Conservation (phyloP, 1,140 invertebrate genomes). For the Mylabris phalerata region DNA sequence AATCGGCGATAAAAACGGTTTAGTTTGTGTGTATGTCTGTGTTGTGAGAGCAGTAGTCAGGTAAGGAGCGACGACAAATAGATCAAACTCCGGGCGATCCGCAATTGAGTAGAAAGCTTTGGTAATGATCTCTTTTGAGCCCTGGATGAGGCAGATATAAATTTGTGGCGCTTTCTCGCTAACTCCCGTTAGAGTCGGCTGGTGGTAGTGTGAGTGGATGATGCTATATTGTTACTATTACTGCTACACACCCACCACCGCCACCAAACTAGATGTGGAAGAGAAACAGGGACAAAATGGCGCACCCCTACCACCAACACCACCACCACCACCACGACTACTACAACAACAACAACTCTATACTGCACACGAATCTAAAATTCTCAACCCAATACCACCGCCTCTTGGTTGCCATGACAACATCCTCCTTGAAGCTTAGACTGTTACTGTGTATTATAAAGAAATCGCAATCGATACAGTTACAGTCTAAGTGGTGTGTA, state of each 20-base stretch:
- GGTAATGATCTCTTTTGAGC: slow-evolving; percentile 45
- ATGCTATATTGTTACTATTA: too few relatives aligned
- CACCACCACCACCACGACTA: background rate
- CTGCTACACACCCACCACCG: slow-evolving; percentile 1
- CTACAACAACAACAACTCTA: too few relatives aligned
- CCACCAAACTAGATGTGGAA: too few relatives aligned
- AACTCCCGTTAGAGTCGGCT: slow-evolving; percentile 24
- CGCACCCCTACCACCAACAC: slow-evolving; percentile 22
- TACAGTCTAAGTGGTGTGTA: slow-evolving; percentile 10
- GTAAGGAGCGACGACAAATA: slow-evolving; percentile 40
- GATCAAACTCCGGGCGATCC: slow-evolving; percentile 43
- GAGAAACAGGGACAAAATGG: slow-evolving; percentile 35
- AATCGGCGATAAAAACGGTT: slow-evolving; percentile 14
- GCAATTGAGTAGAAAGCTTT: slow-evolving; percentile 46
- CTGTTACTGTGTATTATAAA: slow-evolving; percentile 10
- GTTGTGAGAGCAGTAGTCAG: slow-evolving; percentile 16
- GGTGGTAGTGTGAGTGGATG: too few relatives aligned
- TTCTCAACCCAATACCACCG: too few relatives aligned
- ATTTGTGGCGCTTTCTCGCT: slow-evolving; percentile 42
- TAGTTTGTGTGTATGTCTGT: too few relatives aligned
- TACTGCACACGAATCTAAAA: too few relatives aligned
- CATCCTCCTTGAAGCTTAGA: slow-evolving; percentile 29
- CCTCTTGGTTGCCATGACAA: slow-evolving; percentile 30
- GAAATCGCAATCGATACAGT: background rate
- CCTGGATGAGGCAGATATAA: slow-evolving; percentile 45